A percentile compares a stretch with the other conserved stretches of the same genome.
Evolutionary conservation across 2,113 vertebrate genomes (phyloP).

Genomic region (Scatophagus argus): DNA sequence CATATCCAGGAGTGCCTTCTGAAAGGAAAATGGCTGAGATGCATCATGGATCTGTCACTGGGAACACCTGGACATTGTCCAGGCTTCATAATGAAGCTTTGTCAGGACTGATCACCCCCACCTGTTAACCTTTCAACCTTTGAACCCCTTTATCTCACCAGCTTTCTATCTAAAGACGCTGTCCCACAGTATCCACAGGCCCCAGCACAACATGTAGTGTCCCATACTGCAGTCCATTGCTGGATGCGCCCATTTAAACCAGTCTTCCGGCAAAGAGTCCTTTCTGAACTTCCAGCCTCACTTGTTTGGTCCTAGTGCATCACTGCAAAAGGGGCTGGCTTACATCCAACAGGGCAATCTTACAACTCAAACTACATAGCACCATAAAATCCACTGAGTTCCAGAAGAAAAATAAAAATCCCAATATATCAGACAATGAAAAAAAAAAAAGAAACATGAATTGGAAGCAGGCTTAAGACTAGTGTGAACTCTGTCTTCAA

Average conservation of each 20-base stretch:
- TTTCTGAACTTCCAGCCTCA: conserved; percentile 48
- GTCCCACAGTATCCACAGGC: conserved; percentile 42
- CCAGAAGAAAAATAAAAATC: conserved; percentile 32
- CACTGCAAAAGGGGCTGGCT: conserved; percentile 16
- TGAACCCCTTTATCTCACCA: conserved; percentile 33
- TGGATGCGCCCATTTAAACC: conserved; percentile 50
- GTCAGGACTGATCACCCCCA: conserved; percentile 31
- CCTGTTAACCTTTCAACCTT: conserved; percentile 50
- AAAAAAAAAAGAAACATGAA: conserved; percentile 39
- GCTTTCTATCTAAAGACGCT: conserved; percentile 52
- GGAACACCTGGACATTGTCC: conserved; percentile 82
- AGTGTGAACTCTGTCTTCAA: conserved; percentile 47
- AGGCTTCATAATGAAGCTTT: conserved; percentile 79
- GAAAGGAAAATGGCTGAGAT: conserved; percentile 94
- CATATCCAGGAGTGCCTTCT: conserved; percentile 99
- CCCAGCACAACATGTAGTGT: conserved; percentile 37
- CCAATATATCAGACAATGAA: conserved; percentile 19
- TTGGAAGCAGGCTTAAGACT: conserved; percentile 31
- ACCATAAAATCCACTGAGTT: conserved; percentile 66
- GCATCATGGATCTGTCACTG: conserved; percentile 92
- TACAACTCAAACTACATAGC: conserved; percentile 46
- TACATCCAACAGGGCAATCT: conserved; percentile 32
- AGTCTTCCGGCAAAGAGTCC: conserved; percentile 19
- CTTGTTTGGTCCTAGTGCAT: conserved; percentile 53
- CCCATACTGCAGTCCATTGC: conserved; percentile 60